A percentile compares a stretch with the other conserved stretches of the same genome.
Evolutionary conservation across 2,888 invertebrate genomes (phyloP).

Genomic region (Lacanobia oleracea): DNA sequence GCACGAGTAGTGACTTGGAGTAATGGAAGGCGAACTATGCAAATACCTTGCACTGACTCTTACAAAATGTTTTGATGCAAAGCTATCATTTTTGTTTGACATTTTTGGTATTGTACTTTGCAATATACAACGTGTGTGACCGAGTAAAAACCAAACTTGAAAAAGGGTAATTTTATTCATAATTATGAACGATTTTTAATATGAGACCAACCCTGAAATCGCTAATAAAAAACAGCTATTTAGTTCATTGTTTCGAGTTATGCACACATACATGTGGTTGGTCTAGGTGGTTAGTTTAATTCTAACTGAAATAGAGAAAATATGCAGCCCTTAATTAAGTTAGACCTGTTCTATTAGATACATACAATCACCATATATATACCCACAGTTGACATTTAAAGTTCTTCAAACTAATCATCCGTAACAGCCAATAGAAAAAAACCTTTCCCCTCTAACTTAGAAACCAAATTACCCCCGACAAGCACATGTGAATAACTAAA

Average conservation of each 20-base stretch:
- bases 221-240: no score
- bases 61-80: conserved; percentile 20
- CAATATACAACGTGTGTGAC: neutral
- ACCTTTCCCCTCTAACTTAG: neutral
- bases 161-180: no score
- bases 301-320: neutral
- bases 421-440: conserved; percentile 20
- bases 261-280: no score
- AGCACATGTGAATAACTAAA: conserved; percentile 36
- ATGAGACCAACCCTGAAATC: no score
- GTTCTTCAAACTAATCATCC: neutral
- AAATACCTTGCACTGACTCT: conserved; percentile 12
- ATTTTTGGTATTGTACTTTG: neutral
- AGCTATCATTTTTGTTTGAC: neutral
- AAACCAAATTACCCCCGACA: conserved; percentile 15
- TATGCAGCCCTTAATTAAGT: neutral
- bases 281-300: neutral
- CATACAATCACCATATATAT: conserved; percentile 4
- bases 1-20: neutral
- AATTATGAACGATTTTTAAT: no score
- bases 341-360: conserved; percentile 4
- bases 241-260: no score
- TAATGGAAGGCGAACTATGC: conserved; percentile 20
- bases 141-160: no score
- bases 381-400: conserved; percentile 33